Evolutionary conservation across 2,888 invertebrate species (phyloP).

Genomic region (Drosophila mercatorum): DNA sequence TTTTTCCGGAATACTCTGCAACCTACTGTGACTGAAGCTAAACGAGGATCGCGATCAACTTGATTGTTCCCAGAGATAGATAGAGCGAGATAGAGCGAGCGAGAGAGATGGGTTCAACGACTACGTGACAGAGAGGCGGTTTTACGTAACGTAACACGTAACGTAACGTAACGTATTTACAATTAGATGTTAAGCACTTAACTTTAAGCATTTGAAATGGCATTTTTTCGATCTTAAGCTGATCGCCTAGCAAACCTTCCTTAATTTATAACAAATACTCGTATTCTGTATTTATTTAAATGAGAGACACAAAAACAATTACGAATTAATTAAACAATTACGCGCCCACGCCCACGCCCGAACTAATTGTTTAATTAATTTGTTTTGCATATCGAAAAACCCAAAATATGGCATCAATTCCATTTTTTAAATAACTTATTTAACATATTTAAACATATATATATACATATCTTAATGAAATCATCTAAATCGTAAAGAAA

Average conservation of each 20-base stretch:
- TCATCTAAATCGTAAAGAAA: constrained; percentile 43
- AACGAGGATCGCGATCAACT: constrained; percentile 34
- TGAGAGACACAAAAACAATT: constrained; percentile 46
- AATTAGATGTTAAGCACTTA: constrained; percentile 39
- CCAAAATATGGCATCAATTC: constrained; percentile 66
- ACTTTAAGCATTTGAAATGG: constrained; percentile 70
- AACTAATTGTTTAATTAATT: constrained; percentile 82
- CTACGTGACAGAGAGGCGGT: constrained; percentile 44
- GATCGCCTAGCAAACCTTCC: constrained; percentile 25
- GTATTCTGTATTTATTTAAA: constrained; percentile 66
- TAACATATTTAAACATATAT: constrained; percentile 24
- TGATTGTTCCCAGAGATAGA: constrained; percentile 45
- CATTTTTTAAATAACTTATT: constrained; percentile 28
- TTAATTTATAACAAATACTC: constrained; percentile 56
- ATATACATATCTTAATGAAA: constrained; percentile 4
- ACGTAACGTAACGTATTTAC: constrained; percentile 45
- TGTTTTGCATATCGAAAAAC: constrained; percentile 74
- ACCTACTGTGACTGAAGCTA: constrained; percentile 76
- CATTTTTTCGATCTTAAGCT: constrained; percentile 52
- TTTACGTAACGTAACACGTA: constrained; percentile 39
- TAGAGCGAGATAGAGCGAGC: not conserved
- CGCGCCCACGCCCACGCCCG: constrained; percentile 49
- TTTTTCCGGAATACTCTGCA: constrained; percentile 37
- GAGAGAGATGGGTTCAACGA: constrained; percentile 46
- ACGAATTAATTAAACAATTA: constrained; percentile 83